Percentiles rank a stretch among this genome's conserved stretches.
These are phyloP conservation scores for Oscheius sp. DNA, from an alignment of 2,888 invertebrate genomes.

Conservation along the genomic window DNA sequence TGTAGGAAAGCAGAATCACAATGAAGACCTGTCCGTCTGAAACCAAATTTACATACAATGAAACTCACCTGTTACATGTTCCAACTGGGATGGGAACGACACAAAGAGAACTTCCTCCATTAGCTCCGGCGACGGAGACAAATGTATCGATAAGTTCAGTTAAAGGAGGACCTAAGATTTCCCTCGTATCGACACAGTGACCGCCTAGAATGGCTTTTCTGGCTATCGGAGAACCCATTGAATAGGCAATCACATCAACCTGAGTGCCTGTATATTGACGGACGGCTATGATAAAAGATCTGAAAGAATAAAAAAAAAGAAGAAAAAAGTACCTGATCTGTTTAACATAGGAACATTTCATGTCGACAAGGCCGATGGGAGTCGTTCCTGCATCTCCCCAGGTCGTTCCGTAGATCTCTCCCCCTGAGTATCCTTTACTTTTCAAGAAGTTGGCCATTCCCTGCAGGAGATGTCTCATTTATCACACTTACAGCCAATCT, in stretches of 20 bases:
- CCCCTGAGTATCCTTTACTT: slow-evolving; percentile 52
- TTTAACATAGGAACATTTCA: slow-evolving; percentile 69
- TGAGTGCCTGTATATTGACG: slow-evolving; percentile 66
- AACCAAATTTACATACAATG: neutral
- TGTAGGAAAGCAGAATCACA: slow-evolving; percentile 67
- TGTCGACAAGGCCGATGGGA: slow-evolving; percentile 65
- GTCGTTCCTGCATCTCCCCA: slow-evolving; percentile 68
- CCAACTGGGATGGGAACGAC: slow-evolving; percentile 68
- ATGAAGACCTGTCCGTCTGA: slow-evolving; percentile 62
- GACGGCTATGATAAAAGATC: slow-evolving; percentile 68
- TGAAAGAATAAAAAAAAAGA: slow-evolving; percentile 28
- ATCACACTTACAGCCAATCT: slow-evolving; percentile 52
- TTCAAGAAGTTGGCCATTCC: slow-evolving; percentile 52
- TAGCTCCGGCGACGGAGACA: slow-evolving; percentile 69
- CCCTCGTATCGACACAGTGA: slow-evolving; percentile 59
- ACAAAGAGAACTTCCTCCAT: slow-evolving; percentile 64
- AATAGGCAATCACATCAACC: slow-evolving; percentile 68
- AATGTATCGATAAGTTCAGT: slow-evolving; percentile 69
- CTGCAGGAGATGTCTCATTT: slow-evolving; percentile 35
- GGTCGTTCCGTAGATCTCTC: slow-evolving; percentile 66
- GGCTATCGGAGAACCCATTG: slow-evolving; percentile 69
- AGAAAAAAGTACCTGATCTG: slow-evolving; percentile 55
- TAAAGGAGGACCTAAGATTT: slow-evolving; percentile 65
- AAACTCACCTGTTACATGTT: slow-evolving; percentile 58
- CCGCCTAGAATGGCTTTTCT: slow-evolving; percentile 63